Conservation (phyloP, 2,888 invertebrate species). For the Pecten maximus region DNA sequence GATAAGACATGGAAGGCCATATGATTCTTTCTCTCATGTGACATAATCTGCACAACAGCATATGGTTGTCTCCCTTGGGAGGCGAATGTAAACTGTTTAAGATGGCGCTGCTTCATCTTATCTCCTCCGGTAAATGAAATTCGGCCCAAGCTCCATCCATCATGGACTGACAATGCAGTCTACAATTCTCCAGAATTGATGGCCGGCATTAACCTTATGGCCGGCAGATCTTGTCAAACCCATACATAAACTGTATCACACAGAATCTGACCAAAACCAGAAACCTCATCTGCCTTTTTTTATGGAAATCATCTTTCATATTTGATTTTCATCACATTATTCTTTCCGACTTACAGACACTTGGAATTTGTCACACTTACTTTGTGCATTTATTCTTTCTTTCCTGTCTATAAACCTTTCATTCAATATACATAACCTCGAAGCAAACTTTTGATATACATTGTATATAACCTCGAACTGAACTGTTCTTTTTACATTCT, state of each 20-base stretch:
- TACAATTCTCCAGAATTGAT: neutral
- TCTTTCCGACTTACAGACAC: neutral
- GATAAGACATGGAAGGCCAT: neutral
- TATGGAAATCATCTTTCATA: neutral
- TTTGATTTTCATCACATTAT: neutral
- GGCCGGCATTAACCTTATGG: neutral
- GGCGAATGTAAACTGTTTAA: neutral
- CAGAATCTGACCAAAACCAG: neutral
- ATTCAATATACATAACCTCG: no score
- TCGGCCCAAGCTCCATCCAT: neutral
- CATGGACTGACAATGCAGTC: neutral
- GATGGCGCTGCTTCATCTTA: conserved; percentile 6
- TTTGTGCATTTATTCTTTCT: neutral
- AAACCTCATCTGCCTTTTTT: conserved; percentile 24
- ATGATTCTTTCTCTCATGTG: neutral
- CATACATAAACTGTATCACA: neutral
- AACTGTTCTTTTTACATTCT: no score
- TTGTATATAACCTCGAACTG: no score
- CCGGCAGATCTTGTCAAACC: neutral
- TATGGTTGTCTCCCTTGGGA: conserved; percentile 19
- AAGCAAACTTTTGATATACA: no score
- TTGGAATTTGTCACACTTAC: neutral
- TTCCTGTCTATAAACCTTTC: no score
- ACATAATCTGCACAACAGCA: neutral
- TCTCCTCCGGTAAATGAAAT: conserved; percentile 13